Evolutionary conservation across 2,113 vertebrate species (phyloP), one percentile per base, ranked within the genome.

Genomic region (Manacus vitellinus): DNA sequence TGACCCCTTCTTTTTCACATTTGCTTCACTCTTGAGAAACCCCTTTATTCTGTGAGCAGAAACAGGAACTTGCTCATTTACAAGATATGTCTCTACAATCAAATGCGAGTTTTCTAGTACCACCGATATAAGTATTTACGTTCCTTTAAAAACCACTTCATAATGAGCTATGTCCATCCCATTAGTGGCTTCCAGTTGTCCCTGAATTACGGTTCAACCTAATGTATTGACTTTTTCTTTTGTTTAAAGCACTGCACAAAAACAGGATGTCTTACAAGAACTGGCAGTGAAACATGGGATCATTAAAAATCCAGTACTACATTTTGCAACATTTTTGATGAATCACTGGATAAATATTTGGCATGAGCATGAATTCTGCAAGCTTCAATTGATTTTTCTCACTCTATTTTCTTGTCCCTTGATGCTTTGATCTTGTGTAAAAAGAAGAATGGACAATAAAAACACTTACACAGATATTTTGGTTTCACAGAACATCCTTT

Each of bases 241-340:
- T 56, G 22, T 74, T 55, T 27, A 35, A 77, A 67, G 68, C 56
- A 80, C 39, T 61, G 24, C 75, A 92, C 51, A 67, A 94, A 92
- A 92, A 47, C 95, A 97, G 94, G 85, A 92, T 91, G 92, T 94
- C 76, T 91, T 92, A 71, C 20, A 70, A 92, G 63, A 94, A 92
- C 89, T 96, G 92, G 95, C 95, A 95, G 78, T 62, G 52, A 97
- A 95, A 94, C 58, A 63, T 85, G 61, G 0, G 1, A 94, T 92
- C 83, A 88, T 96, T 92, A 95, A 91, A 94, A 90, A 74, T 84
- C 55, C 63, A 92, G 83, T 72, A 55, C 52, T 96, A 54, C 80
- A 78, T 95, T 95, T 95, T 86, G 85, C 79, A 97, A 95, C 61
- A 33, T 89, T 97, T 95, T 74, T 93, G 68, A 93, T 96, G 92